Evolutionary conservation across 2,888 invertebrate species (phyloP).

Genomic region (Ophioninae sp.): DNA sequence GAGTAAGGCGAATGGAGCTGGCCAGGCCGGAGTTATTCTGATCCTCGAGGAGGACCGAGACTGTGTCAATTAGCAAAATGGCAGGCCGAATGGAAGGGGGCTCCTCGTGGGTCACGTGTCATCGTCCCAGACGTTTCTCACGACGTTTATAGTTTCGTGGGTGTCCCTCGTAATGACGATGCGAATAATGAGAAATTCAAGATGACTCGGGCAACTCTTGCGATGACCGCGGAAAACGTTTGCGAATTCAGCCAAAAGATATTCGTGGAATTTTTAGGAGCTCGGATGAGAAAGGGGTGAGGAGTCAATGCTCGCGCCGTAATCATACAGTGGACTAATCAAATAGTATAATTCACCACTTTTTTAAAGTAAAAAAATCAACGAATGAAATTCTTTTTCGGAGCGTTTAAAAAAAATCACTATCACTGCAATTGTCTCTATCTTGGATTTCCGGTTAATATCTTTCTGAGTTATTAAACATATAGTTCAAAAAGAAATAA

Average conservation of each 20-base stretch:
- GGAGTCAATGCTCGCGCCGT: constrained; percentile 68
- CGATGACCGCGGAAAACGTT: constrained; percentile 31
- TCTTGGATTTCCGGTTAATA: too few relatives aligned
- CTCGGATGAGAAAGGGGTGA: constrained; percentile 53
- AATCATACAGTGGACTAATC: not conserved
- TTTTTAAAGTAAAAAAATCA: too few relatives aligned
- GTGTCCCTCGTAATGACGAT: constrained; percentile 29
- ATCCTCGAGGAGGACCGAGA: constrained; percentile 67
- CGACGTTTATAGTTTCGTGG: constrained; percentile 57
- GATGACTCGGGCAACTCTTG: constrained; percentile 9
- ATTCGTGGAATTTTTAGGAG: constrained; percentile 72
- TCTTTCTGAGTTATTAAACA: too few relatives aligned
- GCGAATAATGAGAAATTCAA: constrained; percentile 21
- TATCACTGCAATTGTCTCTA: too few relatives aligned
- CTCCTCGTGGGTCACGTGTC: constrained; percentile 44
- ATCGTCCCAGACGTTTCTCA: constrained; percentile 25
- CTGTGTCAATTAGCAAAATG: constrained; percentile 65
- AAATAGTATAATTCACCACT: too few relatives aligned
- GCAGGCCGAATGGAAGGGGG: constrained; percentile 46
- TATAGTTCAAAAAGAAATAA: too few relatives aligned
- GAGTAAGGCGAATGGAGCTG: constrained; percentile 70
- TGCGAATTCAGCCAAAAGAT: constrained; percentile 60
- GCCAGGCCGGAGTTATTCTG: constrained; percentile 75
- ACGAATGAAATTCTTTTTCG: too few relatives aligned
- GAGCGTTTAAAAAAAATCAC: too few relatives aligned